phyloP scores from a whole-genome alignment of 1,140 invertebrate genomes.

The Caenorhabditis brenneri region DNA sequence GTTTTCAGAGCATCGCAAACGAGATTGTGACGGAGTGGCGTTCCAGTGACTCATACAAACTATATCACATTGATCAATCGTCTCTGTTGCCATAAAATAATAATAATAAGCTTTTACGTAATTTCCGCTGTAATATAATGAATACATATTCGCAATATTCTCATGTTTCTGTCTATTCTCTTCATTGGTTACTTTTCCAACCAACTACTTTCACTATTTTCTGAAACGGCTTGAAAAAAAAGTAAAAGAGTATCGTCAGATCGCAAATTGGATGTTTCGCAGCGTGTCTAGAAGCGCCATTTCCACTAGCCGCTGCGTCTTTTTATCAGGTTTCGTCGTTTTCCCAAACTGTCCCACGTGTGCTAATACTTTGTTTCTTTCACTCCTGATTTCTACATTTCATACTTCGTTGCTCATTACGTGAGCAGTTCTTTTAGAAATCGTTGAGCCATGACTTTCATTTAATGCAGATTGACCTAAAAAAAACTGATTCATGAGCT shows the following conservation, averaged over 20 bases:
- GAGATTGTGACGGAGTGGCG: not conserved
- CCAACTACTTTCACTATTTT: not conserved
- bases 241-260: not conserved
- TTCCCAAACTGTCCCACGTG: not conserved
- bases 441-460: too few species aligned
- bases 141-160: not conserved
- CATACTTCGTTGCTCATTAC: too few species aligned
- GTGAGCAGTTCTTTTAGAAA: too few species aligned
- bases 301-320: conserved; percentile 31
- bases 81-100: not conserved
- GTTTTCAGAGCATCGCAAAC: not conserved
- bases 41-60: not conserved
- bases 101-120: too few species aligned
- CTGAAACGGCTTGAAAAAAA: not conserved
- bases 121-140: not conserved
- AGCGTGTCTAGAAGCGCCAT: conserved; percentile 29
- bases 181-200: not conserved
- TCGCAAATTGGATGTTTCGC: conserved; percentile 2
- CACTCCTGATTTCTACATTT: too few species aligned
- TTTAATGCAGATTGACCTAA: too few species aligned
- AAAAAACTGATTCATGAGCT: too few species aligned
- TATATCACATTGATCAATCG: conserved; percentile 8
- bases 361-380: too few species aligned
- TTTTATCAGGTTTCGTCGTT: conserved; percentile 33
- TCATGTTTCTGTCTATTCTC: not conserved